A percentile compares a stretch with the other conserved stretches of the same genome.
Conservation (phyloP, 1,140 invertebrate genomes). For the Macrostomum lignano region DNA sequence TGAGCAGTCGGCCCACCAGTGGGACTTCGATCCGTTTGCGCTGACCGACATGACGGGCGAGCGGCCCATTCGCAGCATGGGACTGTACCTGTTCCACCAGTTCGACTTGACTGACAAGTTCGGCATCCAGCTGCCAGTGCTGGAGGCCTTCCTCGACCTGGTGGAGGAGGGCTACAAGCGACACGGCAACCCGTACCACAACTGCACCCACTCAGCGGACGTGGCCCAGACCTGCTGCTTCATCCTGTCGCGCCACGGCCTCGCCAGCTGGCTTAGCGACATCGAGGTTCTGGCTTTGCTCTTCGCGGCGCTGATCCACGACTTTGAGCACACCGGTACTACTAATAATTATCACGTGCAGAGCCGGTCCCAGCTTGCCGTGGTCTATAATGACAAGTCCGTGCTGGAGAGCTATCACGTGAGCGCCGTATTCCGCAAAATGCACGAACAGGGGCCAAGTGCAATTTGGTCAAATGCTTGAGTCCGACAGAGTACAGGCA, state of each 20-base stretch:
- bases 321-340: conserved; percentile 68
- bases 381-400: conserved; percentile 6
- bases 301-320: conserved; percentile 58
- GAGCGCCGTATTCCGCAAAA: not conserved
- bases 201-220: not conserved
- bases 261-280: conserved; percentile 57
- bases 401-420: conserved; percentile 4
- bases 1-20: no score
- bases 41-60: not conserved
- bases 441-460: conserved; percentile 36
- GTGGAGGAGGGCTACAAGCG: conserved; percentile 19
- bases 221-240: conserved; percentile 43
- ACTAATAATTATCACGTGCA: conserved; percentile 87
- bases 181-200: conserved; percentile 7
- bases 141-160: conserved; percentile 20
- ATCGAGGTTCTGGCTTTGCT: conserved; percentile 66
- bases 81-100: not conserved
- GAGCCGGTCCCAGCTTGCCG: conserved; percentile 34
- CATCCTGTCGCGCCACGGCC: conserved; percentile 31
- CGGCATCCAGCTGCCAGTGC: not conserved
- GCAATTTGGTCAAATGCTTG: conserved; percentile 58
- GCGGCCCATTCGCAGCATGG: not conserved
- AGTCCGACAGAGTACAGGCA: conserved; percentile 59
- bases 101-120: not conserved
- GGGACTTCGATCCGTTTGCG: conserved; percentile 3